Evolutionary conservation across 2,113 vertebrate species (phyloP).

Genomic region (Oxyura jamaicensis): DNA sequence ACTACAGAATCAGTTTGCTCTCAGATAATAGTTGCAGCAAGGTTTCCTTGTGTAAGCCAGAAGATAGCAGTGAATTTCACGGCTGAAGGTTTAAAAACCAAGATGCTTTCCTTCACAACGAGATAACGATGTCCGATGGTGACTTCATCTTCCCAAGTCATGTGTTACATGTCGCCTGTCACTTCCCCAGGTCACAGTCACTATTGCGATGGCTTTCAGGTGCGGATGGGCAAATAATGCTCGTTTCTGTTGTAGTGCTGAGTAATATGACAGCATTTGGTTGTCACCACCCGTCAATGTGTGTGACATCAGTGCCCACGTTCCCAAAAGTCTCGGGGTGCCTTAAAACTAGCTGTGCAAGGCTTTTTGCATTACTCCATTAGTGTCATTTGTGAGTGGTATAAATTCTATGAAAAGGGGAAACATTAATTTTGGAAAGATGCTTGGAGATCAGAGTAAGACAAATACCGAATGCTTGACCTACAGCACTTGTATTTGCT

Average conservation of each 20-base stretch:
- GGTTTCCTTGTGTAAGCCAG: background rate
- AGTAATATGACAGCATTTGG: background rate
- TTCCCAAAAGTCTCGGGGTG: fast-evolving
- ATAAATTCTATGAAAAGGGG: background rate
- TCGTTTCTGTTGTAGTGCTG: background rate
- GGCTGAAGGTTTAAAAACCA: background rate
- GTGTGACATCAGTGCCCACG: background rate
- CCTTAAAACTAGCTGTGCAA: fast-evolving
- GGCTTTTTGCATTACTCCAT: background rate
- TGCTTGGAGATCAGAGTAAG: background rate
- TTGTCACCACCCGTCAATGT: background rate
- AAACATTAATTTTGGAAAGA: background rate
- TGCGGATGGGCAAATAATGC: background rate
- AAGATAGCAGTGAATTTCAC: background rate
- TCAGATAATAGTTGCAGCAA: background rate
- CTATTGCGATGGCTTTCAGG: background rate
- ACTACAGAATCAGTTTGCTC: background rate
- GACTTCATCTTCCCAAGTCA: background rate
- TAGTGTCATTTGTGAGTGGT: background rate
- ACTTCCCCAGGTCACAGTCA: background rate
- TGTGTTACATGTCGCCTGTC: background rate
- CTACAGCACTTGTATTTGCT: fast-evolving
- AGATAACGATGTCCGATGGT: background rate
- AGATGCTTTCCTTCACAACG: background rate
- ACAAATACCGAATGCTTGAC: fast-evolving